Evolutionary conservation across 2,888 invertebrate genomes (phyloP), one percentile per base, ranked within the genome.

Genomic region (Platerodrilus igneus): DNA sequence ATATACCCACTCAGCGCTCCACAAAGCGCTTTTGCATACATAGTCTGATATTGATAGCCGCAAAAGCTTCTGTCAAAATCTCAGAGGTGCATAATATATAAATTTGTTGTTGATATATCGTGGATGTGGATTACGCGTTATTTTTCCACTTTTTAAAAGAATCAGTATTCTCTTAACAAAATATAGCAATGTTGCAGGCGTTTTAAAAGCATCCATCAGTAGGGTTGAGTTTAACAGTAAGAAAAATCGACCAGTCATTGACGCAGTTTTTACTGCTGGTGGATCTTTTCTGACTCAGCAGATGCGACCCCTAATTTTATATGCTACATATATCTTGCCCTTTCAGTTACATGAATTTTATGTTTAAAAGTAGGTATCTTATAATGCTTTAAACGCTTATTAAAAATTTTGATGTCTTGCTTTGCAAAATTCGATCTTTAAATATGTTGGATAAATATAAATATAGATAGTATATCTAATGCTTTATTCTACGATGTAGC

Each of bases 11-110:
- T 67, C 64, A 62, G 60, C 62, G 58, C 56, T 56, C 57, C 58
- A 54, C 57, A 55, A 59, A 57, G 56, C 55, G 50, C 47, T 52
- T 52, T 51, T 52, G 41, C 48, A 63, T 61, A 62, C 60, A 63
- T 62, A 59, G 59, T 51, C 52, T 58, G 63, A 51, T 52, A 66
- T 66, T 64, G 64, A 66, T 66, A 63, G 64, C 59, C 55, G 51
- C 58, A 58, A 63, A 59, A 64, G 62, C 62, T 60, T 60, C 64
- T 66, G 67, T 66, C 65, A 66, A 64, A 67, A 66, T 63, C 62
- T 59, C 60, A 52, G 57, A 56, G 57, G 52, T 53, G 58, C 55
- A 58, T 58, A 58, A 56, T 58, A 57, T 56, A 57, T 55, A 59
- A 54, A 59, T 55, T 53, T 53, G 52, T 52, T 5, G 20, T 20